Percentiles rank a stretch among this genome's conserved stretches.
Conservation (phyloP, 2,113 vertebrate genomes). For the Dipodomys spectabilis region DNA sequence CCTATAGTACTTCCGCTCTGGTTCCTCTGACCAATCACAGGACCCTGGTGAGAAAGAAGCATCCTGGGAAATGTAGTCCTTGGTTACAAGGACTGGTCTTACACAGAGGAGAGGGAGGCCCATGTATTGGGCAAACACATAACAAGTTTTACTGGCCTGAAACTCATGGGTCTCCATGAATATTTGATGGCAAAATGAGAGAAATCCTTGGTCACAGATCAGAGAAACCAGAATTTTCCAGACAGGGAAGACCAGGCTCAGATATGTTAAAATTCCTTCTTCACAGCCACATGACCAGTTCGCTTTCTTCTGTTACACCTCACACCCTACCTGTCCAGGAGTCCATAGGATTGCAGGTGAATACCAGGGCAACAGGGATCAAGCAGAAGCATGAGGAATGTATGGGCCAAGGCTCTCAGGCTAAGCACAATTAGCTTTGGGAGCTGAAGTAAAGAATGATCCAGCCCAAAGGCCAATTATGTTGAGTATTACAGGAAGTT, state of each 20-base stretch:
- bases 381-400: background rate
- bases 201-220: background rate
- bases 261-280: background rate
- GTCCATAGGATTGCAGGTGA: background rate
- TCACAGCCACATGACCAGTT: background rate
- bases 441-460: no score
- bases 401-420: background rate
- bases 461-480: background rate
- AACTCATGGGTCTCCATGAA: background rate
- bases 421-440: background rate
- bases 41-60: background rate
- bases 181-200: background rate
- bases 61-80: slow-evolving; percentile 24
- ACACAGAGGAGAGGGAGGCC: background rate
- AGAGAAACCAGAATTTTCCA: slow-evolving; percentile 8
- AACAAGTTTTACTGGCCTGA: background rate
- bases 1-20: background rate
- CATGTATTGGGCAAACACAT: background rate
- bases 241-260: background rate
- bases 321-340: background rate
- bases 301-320: background rate
- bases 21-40: background rate
- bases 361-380: rapidly evolving
- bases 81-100: background rate
- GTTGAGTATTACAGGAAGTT: rapidly evolving